A percentile compares a stretch with the other conserved stretches of the same genome.
Conservation (phyloP, 1,140 invertebrate genomes). For the Triops longicaudatus region DNA sequence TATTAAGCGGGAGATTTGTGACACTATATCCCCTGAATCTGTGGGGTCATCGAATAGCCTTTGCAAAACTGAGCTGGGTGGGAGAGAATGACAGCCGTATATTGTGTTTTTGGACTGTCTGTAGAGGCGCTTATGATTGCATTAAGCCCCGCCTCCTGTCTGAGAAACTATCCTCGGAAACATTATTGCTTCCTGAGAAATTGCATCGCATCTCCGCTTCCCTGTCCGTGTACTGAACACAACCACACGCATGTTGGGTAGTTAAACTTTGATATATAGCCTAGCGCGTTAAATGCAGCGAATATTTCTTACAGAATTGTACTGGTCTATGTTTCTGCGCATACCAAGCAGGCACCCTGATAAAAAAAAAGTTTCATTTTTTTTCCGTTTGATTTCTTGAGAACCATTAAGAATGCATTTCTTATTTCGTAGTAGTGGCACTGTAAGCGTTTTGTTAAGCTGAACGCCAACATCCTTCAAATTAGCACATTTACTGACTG, state of each 20-base stretch:
- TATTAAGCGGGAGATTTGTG: conserved; percentile 1
- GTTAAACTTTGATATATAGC: conserved; percentile 1
- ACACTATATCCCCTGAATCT: not conserved
- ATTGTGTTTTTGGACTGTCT: not conserved
- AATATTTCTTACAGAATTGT: too few species aligned
- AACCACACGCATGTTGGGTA: not conserved
- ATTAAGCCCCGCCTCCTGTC: not conserved
- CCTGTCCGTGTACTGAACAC: not conserved
- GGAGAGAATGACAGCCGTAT: not conserved
- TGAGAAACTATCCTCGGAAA: not conserved
- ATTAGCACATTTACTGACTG: too few species aligned
- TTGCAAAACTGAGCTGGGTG: not conserved
- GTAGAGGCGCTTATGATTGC: conserved; percentile 8
- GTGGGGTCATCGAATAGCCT: not conserved
- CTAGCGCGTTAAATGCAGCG: not conserved
- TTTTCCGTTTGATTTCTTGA: too few species aligned
- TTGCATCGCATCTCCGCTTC: not conserved
- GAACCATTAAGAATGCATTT: too few species aligned
- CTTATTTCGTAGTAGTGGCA: too few species aligned
- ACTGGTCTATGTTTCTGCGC: too few species aligned
- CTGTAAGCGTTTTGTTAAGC: too few species aligned
- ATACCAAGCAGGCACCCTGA: too few species aligned
- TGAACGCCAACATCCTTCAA: too few species aligned
- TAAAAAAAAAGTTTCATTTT: too few species aligned
- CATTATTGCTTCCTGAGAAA: not conserved